Percentiles rank a stretch among this genome's conserved stretches.
These are phyloP conservation scores for Probosciger aterrimus DNA, from an alignment of 2,113 vertebrate species.

Conservation along the genomic window DNA sequence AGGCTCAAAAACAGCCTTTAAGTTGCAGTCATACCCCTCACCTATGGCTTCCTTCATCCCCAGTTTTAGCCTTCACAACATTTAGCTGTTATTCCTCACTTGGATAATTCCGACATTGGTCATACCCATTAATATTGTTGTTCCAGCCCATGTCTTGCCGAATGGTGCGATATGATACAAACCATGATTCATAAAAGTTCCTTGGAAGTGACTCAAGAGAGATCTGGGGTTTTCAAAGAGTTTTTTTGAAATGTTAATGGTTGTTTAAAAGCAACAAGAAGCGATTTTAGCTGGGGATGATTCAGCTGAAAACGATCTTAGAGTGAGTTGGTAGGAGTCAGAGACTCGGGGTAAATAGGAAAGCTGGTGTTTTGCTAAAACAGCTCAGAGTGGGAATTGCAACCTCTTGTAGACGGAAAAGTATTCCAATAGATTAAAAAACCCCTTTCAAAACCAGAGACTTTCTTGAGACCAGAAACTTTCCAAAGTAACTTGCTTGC, in stretches of 20 bases:
- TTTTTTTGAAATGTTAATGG: slow-evolving; percentile 41
- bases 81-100: slow-evolving; percentile 67
- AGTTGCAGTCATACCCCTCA: slow-evolving; percentile 76
- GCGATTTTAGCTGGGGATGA: slow-evolving; percentile 9
- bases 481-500: not conserved
- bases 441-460: not conserved
- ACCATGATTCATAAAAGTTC: slow-evolving; percentile 47
- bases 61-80: not conserved
- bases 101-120: slow-evolving; percentile 61
- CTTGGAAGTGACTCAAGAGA: slow-evolving; percentile 63
- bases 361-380: not conserved
- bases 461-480: not conserved
- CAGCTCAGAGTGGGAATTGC: not conserved
- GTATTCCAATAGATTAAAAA: not conserved
- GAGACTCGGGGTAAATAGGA: not conserved
- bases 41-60: slow-evolving; percentile 40
- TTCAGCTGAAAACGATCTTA: not conserved
- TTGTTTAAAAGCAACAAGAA: not conserved
- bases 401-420: not conserved
- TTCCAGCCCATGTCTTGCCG: slow-evolving; percentile 12
- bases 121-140: slow-evolving; percentile 63
- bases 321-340: not conserved
- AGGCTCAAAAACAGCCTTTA: slow-evolving; percentile 76
- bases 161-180: slow-evolving; percentile 42
- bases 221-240: slow-evolving; percentile 20